Evolutionary conservation across 2,888 invertebrate species (phyloP), one percentile per base, ranked within the genome.

Genomic region (Argyra leucocephala): DNA sequence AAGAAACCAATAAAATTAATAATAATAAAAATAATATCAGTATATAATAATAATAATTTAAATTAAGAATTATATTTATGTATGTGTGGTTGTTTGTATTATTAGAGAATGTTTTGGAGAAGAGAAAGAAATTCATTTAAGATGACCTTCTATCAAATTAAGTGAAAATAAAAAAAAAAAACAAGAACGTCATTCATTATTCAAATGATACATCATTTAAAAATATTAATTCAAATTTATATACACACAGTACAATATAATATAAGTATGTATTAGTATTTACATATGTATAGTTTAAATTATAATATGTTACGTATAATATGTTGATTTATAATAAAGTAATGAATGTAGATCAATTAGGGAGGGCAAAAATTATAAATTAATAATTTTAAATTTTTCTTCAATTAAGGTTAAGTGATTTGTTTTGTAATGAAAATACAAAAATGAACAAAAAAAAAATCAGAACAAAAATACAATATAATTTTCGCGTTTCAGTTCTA

Each of bases 311-410:
- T 26, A 26, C 4, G 26, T 26, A 26, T 26, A 26, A 26, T 26
- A 6, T 26, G 4, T 4, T 26, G 26, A 26, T 26, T 6, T 6
- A 26, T 26, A 18, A 48, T 37, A 48, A 48, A 48, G 48, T 48
- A 48, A 48, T 48, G 48, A 48, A 48, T 48, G 15, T 48, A 48
- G 48, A 48, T 48, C 48, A 48, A 48, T 48, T 48, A 48, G 48
- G 48, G 48, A 48, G 48, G 48, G 48, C 48, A 48, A 48, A 48
- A 48, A 48, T 48, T 48, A 48, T 48, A 48, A 48, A 48, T 48
- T 48, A 48, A 48, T 48, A 18, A 48, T 48, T 48, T 48, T 18
- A 48, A 48, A 48, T 48, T 48, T 48, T 48, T 48, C 48, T 48
- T 48, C 48, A 48, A 48, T 48, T 48, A 48, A 48, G 48, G 48